phyloP scores from a whole-genome alignment of 2,797 vertebrate genomes.

The Poeciliopsis turneri region DNA sequence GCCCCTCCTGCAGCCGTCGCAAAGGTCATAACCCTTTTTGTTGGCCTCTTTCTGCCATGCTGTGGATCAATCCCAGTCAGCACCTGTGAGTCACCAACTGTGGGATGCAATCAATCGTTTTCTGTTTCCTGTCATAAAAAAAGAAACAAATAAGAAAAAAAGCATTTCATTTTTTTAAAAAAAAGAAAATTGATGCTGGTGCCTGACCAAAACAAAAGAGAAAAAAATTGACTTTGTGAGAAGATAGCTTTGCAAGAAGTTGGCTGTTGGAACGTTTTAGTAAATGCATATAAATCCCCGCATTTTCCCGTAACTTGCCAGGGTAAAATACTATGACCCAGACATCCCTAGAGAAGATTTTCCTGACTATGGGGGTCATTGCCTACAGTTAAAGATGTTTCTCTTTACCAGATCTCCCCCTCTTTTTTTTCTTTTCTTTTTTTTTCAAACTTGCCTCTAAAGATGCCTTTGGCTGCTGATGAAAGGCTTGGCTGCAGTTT shows the following conservation, averaged over 20 bases:
- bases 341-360: constrained; percentile 35
- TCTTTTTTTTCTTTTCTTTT: constrained; percentile 19
- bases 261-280: not conserved
- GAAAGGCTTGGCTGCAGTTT: constrained; percentile 43
- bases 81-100: constrained; percentile 35
- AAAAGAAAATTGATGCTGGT: not conserved
- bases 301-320: constrained; percentile 12
- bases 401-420: constrained; percentile 21
- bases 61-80: constrained; percentile 50
- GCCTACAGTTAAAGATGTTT: constrained; percentile 45
- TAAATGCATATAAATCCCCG: constrained; percentile 30
- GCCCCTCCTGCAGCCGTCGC: constrained; percentile 26
- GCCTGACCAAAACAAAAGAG: constrained; percentile 1
- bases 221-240: not conserved
- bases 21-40: constrained; percentile 53
- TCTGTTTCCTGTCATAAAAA: constrained; percentile 17
- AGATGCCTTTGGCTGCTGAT: constrained; percentile 69
- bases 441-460: constrained; percentile 51
- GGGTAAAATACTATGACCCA: constrained; percentile 29
- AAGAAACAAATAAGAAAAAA: not conserved
- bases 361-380: constrained; percentile 29
- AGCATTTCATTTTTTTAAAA: not conserved
- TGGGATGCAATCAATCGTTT: constrained; percentile 33
- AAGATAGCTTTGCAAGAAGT: not conserved
- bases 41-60: constrained; percentile 27